phyloP scores from a whole-genome alignment of 1,140 invertebrate genomes.

The Whitmania pigra region DNA sequence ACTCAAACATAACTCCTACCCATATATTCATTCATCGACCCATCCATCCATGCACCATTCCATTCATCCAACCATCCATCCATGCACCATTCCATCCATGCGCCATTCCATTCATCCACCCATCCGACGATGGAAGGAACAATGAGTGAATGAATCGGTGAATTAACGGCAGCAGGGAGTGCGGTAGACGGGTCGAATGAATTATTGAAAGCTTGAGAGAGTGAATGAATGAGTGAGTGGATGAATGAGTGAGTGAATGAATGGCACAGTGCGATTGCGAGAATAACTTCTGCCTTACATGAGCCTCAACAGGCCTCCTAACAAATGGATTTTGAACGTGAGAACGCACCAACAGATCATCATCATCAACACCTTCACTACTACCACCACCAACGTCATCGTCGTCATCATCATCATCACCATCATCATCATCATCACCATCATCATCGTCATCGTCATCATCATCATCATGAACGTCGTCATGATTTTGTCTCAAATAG shows the following conservation, averaged over 20 bases:
- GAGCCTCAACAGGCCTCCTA: not conserved
- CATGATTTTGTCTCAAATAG: too few relatives aligned
- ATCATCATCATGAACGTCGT: too few relatives aligned
- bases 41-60: not conserved
- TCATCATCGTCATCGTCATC: too few relatives aligned
- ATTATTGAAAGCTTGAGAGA: not conserved
- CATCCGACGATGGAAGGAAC: not conserved
- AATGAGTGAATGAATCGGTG: not conserved
- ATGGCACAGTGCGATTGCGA: not conserved
- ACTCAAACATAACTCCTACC: too few relatives aligned
- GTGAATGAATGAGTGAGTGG: not conserved
- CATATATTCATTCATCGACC: too few relatives aligned
- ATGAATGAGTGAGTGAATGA: not conserved
- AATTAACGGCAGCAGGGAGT: too few relatives aligned
- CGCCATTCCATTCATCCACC: not conserved
- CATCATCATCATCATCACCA: too few relatives aligned
- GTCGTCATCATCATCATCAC: too few relatives aligned
- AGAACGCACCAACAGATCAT: not conserved
- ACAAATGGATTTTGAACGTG: slow-evolving; percentile 2
- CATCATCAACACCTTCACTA: too few relatives aligned
- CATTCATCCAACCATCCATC: not conserved
- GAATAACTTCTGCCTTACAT: not conserved
- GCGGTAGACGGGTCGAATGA: too few relatives aligned
- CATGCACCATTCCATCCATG: too few relatives aligned
- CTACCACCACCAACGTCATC: too few relatives aligned